Evolutionary conservation across 2,113 vertebrate species (phyloP).

Genomic region (Esox niger): DNA sequence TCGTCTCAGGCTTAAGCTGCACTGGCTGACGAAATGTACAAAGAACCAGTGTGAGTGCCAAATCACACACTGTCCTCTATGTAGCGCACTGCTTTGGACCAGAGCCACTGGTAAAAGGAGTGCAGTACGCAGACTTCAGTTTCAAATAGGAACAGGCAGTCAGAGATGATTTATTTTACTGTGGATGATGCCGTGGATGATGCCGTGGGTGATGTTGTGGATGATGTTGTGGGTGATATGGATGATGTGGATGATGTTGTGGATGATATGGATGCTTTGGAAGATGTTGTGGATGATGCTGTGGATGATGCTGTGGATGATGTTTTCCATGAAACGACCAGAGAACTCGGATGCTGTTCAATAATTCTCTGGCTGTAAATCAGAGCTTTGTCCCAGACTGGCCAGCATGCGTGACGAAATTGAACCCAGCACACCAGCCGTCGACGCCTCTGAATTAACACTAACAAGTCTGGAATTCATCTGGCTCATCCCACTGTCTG

Average conservation of each 20-base stretch:
- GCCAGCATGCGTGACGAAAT: too few relatives aligned
- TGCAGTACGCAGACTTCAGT: too few relatives aligned
- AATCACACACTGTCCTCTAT: too few relatives aligned
- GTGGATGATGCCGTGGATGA: not conserved
- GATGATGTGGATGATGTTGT: not conserved
- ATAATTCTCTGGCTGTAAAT: not conserved
- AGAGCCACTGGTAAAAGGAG: too few relatives aligned
- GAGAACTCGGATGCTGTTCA: not conserved
- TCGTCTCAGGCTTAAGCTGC: slow-evolving; percentile 13
- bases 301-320: not conserved
- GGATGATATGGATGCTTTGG: not conserved
- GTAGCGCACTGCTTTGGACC: too few relatives aligned
- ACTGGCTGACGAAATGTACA: too few relatives aligned
- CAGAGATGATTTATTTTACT: too few relatives aligned
- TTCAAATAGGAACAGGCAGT: too few relatives aligned
- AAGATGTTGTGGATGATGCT: not conserved
- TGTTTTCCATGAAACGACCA: not conserved
- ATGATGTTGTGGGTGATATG: not conserved
- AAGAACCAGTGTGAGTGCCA: too few relatives aligned
- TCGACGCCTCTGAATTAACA: slow-evolving; percentile 4
- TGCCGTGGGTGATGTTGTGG: not conserved
- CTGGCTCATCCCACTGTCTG: not conserved
- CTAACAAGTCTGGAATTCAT: slow-evolving; percentile 6
- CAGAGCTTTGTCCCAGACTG: not conserved
- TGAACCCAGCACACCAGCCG: too few relatives aligned